Evolutionary conservation across 2,113 vertebrate genomes (phyloP).

Genomic region (Carettochelys insculpta): DNA sequence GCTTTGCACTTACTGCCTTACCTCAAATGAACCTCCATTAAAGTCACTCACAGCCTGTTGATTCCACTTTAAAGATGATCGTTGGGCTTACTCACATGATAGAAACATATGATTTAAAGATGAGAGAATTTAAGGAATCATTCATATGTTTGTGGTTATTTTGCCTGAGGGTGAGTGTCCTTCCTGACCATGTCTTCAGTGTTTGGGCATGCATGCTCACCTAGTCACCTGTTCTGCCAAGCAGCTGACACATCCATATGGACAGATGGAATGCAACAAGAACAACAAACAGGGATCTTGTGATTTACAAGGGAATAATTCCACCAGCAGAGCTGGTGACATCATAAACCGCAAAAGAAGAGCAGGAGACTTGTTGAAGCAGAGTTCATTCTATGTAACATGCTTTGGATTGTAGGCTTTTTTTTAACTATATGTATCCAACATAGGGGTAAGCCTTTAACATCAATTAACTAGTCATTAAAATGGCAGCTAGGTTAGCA

Average conservation of each 20-base stretch:
- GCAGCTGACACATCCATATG: not conserved
- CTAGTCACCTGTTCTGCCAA: not conserved
- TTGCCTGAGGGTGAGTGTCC: fast-evolving
- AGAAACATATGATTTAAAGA: not conserved
- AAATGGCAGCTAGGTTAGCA: constrained; percentile 36
- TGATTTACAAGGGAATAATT: not conserved
- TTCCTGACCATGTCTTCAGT: fast-evolving
- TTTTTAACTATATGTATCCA: constrained; percentile 42
- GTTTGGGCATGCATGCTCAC: fast-evolving
- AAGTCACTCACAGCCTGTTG: constrained; percentile 25
- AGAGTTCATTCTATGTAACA: not conserved
- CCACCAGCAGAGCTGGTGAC: not conserved
- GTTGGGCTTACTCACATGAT: fast-evolving
- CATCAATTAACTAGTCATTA: constrained; percentile 56
- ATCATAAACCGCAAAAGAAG: not conserved
- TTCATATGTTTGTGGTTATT: not conserved
- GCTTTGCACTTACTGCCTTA: constrained; percentile 63
- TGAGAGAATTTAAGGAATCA: not conserved
- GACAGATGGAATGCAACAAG: not conserved
- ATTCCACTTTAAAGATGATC: not conserved
- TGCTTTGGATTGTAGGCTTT: not conserved
- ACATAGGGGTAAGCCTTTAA: constrained; percentile 51
- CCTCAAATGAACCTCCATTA: constrained; percentile 50
- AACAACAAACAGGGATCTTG: not conserved
- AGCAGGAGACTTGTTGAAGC: not conserved